phyloP scores from a whole-genome alignment of 2,797 vertebrate genomes.

The Neosalanx taihuensis region DNA sequence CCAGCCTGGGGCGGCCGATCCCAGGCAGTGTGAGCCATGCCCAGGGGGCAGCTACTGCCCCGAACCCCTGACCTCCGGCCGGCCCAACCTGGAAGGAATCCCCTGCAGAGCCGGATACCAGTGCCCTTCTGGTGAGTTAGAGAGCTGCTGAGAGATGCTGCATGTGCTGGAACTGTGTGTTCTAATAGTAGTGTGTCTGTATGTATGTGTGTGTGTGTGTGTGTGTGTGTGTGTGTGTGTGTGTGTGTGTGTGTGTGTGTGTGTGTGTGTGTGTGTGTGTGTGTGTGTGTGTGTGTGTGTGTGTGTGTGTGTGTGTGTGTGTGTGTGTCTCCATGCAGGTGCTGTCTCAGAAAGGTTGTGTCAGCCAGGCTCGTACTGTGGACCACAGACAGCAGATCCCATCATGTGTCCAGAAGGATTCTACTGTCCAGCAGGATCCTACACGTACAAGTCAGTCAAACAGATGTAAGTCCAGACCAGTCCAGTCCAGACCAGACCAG shows the following conservation, averaged over 20 bases:
- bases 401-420: constrained; percentile 82
- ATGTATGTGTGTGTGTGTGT: not conserved
- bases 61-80: constrained; percentile 66
- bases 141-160: not conserved
- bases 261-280: not conserved
- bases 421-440: constrained; percentile 82
- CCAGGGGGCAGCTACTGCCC: constrained; percentile 82
- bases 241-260: not conserved
- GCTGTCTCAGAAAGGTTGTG: constrained; percentile 77
- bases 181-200: not conserved
- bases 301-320: not conserved
- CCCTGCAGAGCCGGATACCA: constrained; percentile 82
- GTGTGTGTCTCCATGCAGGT: constrained; percentile 66
- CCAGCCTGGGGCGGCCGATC: constrained; percentile 75
- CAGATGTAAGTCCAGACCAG: constrained; percentile 78
- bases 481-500: too few relatives aligned
- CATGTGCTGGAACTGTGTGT: not conserved
- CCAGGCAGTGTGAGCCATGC: constrained; percentile 79
- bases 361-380: constrained; percentile 83
- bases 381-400: constrained; percentile 74
- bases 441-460: constrained; percentile 70
- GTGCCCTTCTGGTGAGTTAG: constrained; percentile 77
- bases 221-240: not conserved
- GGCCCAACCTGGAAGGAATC: constrained; percentile 75
- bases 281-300: not conserved